Base-by-base conservation (phyloP, 2,113 vertebrate species). In the Clarias macrocephalus region DNA sequence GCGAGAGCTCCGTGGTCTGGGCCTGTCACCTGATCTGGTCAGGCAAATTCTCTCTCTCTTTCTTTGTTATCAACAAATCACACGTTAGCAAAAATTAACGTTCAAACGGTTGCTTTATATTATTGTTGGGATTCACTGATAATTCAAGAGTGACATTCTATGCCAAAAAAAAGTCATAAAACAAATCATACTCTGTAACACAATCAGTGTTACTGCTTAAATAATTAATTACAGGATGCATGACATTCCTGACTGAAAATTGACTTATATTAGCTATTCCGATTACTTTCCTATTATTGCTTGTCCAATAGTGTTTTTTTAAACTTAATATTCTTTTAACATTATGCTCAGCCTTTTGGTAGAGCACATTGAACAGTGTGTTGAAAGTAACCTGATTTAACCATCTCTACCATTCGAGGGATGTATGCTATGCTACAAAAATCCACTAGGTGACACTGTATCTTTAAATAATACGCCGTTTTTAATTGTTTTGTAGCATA, bases 11-110 rank as follows among this genome's bases (percentile, higher is more conserved):
- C 90, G 98, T 79, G 98, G 98, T 3, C 96, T 99, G 0, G 98
- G 98, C 0, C 93, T 99, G 79, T 99, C 98, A 0, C 98, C 98
- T 80, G 98, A 99, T 84, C 94, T 99, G 95, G 98, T 99, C 92
- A 96, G 96, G 21, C 65, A 70, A 59, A 80, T 70, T 28, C 18
- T 18, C 11, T 63, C 11, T 63, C 21, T 42, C 28, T 66, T 56
- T 7, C 0, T 57, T 16, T 65, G 8, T 54, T 75, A n/a, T 60
- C 16, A 33, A 72, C 18, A 52, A 56, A 70, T 30, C 52, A 3
- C 28, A 37, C 54, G 62, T 80, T 80, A 37, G 28, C 77, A 76
- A 48, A 48, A 48, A 23, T 48, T 48, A 48, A 48, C 5, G 8
- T 48, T 48, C 48, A 48, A 48, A 42, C 1, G 28, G 66, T 68